phyloP scores from a whole-genome alignment of 53 echinoderm and acorn worm genomes.

The Actinopyga echinites region DNA sequence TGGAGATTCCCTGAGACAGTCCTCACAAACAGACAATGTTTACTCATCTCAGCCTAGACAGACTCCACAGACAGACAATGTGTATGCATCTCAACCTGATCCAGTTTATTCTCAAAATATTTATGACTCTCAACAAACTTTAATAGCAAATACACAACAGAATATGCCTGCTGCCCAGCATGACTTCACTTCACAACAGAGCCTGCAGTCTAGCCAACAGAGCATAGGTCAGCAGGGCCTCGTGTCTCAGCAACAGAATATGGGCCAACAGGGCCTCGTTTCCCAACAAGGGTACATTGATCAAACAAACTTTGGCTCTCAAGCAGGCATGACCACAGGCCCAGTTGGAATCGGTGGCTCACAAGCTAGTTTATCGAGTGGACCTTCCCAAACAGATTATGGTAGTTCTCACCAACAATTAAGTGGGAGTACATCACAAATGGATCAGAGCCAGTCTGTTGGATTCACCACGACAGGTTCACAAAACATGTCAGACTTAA shows the following conservation, averaged over 20 bases:
- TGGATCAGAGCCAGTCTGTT: neutral
- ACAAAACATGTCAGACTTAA: slow-evolving; percentile 49
- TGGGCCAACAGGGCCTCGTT: slow-evolving; percentile 39
- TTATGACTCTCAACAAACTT: slow-evolving; percentile 1
- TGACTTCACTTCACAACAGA: slow-evolving; percentile 31
- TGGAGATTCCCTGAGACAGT: neutral
- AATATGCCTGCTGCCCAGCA: neutral
- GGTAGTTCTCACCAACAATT: slow-evolving; percentile 46
- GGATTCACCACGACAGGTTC: neutral
- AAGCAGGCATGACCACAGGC: slow-evolving; percentile 22
- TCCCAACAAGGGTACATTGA: slow-evolving; percentile 55
- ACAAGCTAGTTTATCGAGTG: slow-evolving; percentile 26
- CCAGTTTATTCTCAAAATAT: slow-evolving; percentile 34
- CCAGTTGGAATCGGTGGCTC: slow-evolving; percentile 10
- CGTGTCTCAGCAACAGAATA: neutral
- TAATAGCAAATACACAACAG: neutral
- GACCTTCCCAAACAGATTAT: slow-evolving; percentile 29
- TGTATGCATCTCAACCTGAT: slow-evolving; percentile 32
- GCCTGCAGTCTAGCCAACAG: slow-evolving; percentile 9
- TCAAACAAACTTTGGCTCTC: slow-evolving; percentile 43
- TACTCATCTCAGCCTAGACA: slow-evolving; percentile 14
- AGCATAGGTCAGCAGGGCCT: slow-evolving; percentile 25
- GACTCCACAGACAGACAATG: slow-evolving; percentile 8
- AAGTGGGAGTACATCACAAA: slow-evolving; percentile 24
- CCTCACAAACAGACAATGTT: neutral